Conservation (phyloP, 2,113 vertebrate species). For the Prinia subflava region DNA sequence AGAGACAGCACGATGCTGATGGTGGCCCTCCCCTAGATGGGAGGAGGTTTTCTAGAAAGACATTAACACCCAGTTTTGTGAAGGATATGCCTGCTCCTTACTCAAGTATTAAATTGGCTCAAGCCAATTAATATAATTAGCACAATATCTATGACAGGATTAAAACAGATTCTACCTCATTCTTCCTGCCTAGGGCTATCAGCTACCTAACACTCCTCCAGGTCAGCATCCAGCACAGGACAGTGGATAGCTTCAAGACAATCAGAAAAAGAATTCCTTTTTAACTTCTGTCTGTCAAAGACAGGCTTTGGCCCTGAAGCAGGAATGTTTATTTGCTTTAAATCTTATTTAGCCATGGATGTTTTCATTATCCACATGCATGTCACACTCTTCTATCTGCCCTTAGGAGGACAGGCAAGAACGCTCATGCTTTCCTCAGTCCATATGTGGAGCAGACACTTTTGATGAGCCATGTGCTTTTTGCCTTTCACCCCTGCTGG, state of each 20-base stretch:
- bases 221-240: background rate
- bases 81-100: background rate
- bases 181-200: background rate
- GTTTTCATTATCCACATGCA: constrained; percentile 17
- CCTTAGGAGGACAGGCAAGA: background rate
- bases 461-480: background rate
- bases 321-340: constrained; percentile 5
- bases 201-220: background rate
- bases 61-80: background rate
- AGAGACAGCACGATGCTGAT: background rate
- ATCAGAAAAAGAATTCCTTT: background rate
- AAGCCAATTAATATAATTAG: background rate
- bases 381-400: background rate
- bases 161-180: background rate
- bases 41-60: background rate
- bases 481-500: background rate
- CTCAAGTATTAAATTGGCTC: background rate
- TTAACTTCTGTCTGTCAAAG: background rate
- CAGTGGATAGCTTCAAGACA: background rate
- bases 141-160: background rate
- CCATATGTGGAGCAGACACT: background rate
- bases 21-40: background rate
- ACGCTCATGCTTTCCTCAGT: background rate
- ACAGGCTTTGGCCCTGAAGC: background rate
- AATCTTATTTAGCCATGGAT: background rate